Conservation (phyloP, 2,797 vertebrate genomes). For the Danio tinwini region DNA sequence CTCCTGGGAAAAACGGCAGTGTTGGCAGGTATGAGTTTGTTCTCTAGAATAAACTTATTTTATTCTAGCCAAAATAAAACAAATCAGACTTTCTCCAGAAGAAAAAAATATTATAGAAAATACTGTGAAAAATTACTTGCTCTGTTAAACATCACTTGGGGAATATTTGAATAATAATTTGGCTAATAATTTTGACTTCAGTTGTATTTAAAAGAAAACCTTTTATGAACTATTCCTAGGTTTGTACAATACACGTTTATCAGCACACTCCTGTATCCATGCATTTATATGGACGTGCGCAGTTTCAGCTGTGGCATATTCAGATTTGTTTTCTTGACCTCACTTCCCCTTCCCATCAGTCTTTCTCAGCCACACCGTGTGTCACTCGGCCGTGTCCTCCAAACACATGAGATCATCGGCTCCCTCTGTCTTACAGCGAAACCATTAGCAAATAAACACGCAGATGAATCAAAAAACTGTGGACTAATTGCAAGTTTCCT, state of each 20-base stretch:
- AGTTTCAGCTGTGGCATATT: constrained; percentile 26
- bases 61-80: too few relatives aligned
- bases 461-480: constrained; percentile 46
- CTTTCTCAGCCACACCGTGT: constrained; percentile 28
- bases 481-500: constrained; percentile 52
- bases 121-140: too few relatives aligned
- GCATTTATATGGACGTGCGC: constrained; percentile 39
- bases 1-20: too few relatives aligned
- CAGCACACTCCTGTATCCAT: background rate
- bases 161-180: too few relatives aligned
- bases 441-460: constrained; percentile 51
- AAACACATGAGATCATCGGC: constrained; percentile 51
- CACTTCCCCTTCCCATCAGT: constrained; percentile 82
- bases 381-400: constrained; percentile 40
- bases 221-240: too few relatives aligned
- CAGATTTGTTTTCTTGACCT: constrained; percentile 56
- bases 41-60: too few relatives aligned
- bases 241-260: background rate
- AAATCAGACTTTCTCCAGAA: too few relatives aligned
- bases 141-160: too few relatives aligned
- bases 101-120: too few relatives aligned
- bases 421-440: constrained; percentile 35
- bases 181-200: too few relatives aligned
- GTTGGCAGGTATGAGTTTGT: too few relatives aligned
- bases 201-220: too few relatives aligned